phyloP scores from a whole-genome alignment of 2,797 vertebrate genomes.

The Arnoldichthys spilopterus region DNA sequence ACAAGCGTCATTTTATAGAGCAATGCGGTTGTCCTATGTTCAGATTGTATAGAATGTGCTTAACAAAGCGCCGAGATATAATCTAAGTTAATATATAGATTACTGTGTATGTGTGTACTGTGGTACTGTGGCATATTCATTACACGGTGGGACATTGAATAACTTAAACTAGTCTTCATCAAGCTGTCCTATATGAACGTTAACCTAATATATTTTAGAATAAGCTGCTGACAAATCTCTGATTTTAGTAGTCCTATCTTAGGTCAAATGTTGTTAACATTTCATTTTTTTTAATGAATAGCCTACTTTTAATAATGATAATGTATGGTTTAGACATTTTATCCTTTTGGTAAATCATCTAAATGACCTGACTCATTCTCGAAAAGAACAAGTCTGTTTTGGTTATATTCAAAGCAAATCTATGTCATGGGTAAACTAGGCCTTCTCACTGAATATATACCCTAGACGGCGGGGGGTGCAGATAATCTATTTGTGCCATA shows the following conservation, averaged over 20 bases:
- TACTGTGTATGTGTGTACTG: too few relatives aligned
- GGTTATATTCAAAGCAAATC: neutral
- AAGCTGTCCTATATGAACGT: neutral
- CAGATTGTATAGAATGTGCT: neutral
- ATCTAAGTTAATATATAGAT: neutral
- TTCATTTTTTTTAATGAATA: neutral
- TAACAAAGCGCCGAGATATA: neutral
- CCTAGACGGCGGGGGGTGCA: constrained; percentile 56
- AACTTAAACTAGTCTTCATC: neutral
- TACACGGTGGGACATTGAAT: neutral
- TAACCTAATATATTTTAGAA: neutral
- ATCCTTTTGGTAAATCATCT: neutral
- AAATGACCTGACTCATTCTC: neutral
- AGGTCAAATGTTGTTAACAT: neutral
- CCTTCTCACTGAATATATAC: constrained; percentile 45
- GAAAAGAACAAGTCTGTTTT: neutral
- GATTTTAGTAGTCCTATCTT: neutral
- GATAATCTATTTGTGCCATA: constrained; percentile 47
- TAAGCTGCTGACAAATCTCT: neutral
- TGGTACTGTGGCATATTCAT: neutral
- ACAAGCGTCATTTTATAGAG: neutral
- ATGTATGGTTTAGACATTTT: neutral
- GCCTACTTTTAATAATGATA: too few relatives aligned
- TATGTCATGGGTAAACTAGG: neutral
- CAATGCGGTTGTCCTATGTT: constrained; percentile 18